Evolutionary conservation across 2,888 invertebrate species (phyloP), one percentile per base, ranked within the genome.

Genomic region (Scrobipalpa costella): DNA sequence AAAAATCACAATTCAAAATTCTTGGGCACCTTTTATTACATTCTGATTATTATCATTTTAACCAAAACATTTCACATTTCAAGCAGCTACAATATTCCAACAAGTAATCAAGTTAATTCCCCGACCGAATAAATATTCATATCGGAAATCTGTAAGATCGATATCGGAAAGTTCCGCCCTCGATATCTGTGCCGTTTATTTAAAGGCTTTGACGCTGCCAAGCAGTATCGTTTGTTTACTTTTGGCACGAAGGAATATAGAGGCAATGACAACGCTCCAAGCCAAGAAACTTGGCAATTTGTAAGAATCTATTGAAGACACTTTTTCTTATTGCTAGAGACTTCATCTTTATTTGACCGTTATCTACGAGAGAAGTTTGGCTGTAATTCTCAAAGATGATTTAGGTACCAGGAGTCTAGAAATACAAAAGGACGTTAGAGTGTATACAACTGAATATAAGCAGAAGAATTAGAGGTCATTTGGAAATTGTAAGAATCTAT

Each of bases 51-150:
- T 2, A 27, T 3, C 27, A 3, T 27, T 5, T 27, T 27, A 2
- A 27, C 2, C 5, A 27, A 3, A 3, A 27, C 27, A 27, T 3
- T 5, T 3, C 2, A 27, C 1, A 19, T 50, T 17, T 50, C 9
- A 50, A 19, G 19, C 19, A 8, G 17, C 9, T 19, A n/a, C 7
- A 19, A 44, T n/a, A 44, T n/a, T 50, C 9, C 8, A n/a, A 64
- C 68, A 63, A 58, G 66, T 71, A 73, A 71, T 74, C 65, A 69
- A 71, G 71, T 71, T 72, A 67, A 69, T 69, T 67, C 69, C 65
- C 64, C 69, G 68, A 70, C 63, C 70, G 68, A 69, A 69, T 72
- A 71, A 72, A 72, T 72, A 71, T 69, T 72, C 70, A 71, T 72
- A 69, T 71, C 69, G 67, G 21, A 67, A 67, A 65, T 63, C 62